Base-by-base conservation (phyloP, 2,888 invertebrate species). In the Pogonocherus hispidulus region DNA sequence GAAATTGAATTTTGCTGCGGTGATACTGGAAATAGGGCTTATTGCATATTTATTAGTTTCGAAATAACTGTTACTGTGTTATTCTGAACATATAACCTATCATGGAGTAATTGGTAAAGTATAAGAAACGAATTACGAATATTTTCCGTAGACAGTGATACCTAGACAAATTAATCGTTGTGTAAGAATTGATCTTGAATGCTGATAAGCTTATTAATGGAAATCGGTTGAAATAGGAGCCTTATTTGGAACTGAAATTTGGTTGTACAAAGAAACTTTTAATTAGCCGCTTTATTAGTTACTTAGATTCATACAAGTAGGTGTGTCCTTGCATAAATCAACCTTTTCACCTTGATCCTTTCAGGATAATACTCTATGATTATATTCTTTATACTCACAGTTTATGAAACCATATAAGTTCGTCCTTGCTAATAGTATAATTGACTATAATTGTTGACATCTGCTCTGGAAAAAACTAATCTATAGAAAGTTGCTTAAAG, bases 151-250 rank as follows among this genome's bases (percentile, higher is more conserved):
- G 14, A 41, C 41, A 41, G n/a, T 41, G 51, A 62, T 62, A 60
- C 22, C 60, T 60, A 51, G 37, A 14, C 62, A 62, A 62, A 49
- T 62, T 37, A 62, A 49, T 32, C 14, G 20, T 67, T 56, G n/a
- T 56, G 49, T 49, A 63, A 63, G 11, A 19, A 54, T 22, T 35
- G 63, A 67, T 67, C 59, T 44, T 56, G 49, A n/a, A 37, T 37
- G 44, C 35, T 67, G 63, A 67, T 67, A 67, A 66, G 37, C 44
- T 44, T 32, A 63, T 67, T 67, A 59, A 63, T 63, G 59, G 66
- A 47, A 60, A 35, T 19, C 46, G 60, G 52, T 62, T 62, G 51
- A 59, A 46, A 47, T 46, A 44, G 27, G 11, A 18, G 54, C 66
- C 60, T 54, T 60, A 66, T 66, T 55, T 32, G 66, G 60, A n/a